phyloP scores from a whole-genome alignment of 1,140 invertebrate species.

The Holotrichia oblita region DNA sequence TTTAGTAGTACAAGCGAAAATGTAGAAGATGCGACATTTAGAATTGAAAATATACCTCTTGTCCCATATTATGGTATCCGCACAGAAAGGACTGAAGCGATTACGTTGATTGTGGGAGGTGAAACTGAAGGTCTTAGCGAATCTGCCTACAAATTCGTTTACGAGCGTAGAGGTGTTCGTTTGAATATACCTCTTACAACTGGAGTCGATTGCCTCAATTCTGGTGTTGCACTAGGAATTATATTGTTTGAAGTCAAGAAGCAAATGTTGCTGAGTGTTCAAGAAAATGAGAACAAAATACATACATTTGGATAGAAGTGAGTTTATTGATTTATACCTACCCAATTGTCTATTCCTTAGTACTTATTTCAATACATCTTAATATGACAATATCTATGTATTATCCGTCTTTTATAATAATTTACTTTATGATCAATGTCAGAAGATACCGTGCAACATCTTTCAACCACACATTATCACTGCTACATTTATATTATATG shows the following conservation, averaged over 20 bases:
- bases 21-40: slow-evolving; percentile 50
- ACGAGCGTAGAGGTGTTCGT: slow-evolving; percentile 67
- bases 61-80: slow-evolving; percentile 72
- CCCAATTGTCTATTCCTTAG: not conserved
- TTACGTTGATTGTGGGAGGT: slow-evolving; percentile 83
- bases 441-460: not conserved
- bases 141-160: slow-evolving; percentile 68
- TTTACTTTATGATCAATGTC: not conserved
- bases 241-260: slow-evolving; percentile 86
- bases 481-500: too few species aligned
- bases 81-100: slow-evolving; percentile 64
- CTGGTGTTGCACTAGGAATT: slow-evolving; percentile 80
- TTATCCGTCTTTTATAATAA: too few species aligned
- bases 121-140: slow-evolving; percentile 86
- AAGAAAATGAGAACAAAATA: too few species aligned
- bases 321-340: not conserved
- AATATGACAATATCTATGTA: too few species aligned
- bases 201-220: slow-evolving; percentile 87
- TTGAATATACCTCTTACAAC: slow-evolving; percentile 82
- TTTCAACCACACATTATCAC: too few species aligned
- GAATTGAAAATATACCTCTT: slow-evolving; percentile 63
- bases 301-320: too few species aligned
- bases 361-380: too few species aligned
- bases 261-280: slow-evolving; percentile 64
- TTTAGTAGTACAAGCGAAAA: not conserved